phyloP scores from a whole-genome alignment of 2,797 vertebrate species.

The Falco peregrinus region DNA sequence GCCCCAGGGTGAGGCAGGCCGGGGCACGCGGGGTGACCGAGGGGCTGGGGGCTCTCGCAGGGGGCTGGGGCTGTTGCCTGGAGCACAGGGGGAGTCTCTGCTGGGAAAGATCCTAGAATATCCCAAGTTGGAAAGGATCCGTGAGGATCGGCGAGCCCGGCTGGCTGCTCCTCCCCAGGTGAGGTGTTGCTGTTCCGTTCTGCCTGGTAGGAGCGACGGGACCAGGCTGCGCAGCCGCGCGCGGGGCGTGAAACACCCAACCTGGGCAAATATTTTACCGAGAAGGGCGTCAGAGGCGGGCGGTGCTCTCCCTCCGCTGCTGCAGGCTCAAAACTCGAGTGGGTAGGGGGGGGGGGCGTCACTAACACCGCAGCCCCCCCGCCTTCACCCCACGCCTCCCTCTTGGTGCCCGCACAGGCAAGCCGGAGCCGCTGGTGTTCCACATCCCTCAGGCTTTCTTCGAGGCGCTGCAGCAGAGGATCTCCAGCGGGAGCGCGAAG shows the following conservation, averaged over 20 bases:
- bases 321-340: too few relatives aligned
- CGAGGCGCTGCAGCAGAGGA: slow-evolving; percentile 88
- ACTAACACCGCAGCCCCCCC: not conserved
- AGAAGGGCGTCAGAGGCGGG: not conserved
- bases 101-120: not conserved
- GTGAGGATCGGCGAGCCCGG: not conserved
- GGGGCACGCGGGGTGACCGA: too few relatives aligned
- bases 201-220: not conserved
- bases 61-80: too few relatives aligned
- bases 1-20: not conserved
- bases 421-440: slow-evolving; percentile 87
- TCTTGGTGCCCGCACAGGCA: not conserved
- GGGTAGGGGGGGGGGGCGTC: too few relatives aligned
- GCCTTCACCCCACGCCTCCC: not conserved
- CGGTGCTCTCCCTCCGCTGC: not conserved
- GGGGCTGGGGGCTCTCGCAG: not conserved
- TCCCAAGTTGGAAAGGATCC: not conserved
- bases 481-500: slow-evolving; percentile 88
- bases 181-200: not conserved
- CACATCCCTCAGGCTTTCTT: slow-evolving; percentile 92
- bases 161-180: not conserved
- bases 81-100: too few relatives aligned
- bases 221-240: too few relatives aligned
- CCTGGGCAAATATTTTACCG: not conserved
- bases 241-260: too few relatives aligned